Conservation (phyloP, 2,888 invertebrate genomes). For the Smittia aterrima region DNA sequence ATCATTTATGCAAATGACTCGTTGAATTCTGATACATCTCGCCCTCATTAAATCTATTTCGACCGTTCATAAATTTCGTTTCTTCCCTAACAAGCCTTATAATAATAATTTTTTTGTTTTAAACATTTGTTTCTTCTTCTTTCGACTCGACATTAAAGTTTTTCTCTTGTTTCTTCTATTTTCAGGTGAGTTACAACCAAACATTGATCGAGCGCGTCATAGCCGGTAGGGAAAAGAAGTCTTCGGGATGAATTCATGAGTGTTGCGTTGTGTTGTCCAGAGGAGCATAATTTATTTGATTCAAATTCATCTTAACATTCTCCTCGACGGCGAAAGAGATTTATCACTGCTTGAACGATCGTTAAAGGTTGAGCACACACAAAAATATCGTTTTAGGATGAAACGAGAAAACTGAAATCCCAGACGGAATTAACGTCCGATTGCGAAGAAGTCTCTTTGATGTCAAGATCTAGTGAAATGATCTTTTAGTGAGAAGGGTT, state of each 20-base stretch:
- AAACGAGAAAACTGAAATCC: not conserved
- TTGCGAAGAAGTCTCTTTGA: not conserved
- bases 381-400: too few species aligned
- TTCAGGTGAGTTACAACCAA: slow-evolving; percentile 14
- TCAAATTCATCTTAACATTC: slow-evolving; percentile 11
- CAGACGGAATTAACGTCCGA: not conserved
- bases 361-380: not conserved
- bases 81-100: not conserved
- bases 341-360: slow-evolving; percentile 1
- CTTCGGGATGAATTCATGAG: too few species aligned
- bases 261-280: too few species aligned
- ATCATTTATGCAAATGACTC: slow-evolving; percentile 25
- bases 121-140: not conserved
- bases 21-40: not conserved
- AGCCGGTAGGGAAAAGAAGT: too few species aligned
- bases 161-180: slow-evolving; percentile 8
- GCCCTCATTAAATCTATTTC: not conserved
- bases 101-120: not conserved
- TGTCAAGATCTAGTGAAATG: not conserved
- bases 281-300: slow-evolving; percentile 38
- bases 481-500: not conserved
- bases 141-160: not conserved
- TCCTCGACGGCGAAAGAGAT: not conserved
- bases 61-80: slow-evolving; percentile 3
- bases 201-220: too few species aligned